These are phyloP conservation scores for Vanessa cardui DNA, from an alignment of 2,888 invertebrate species.

Conservation along the genomic window DNA sequence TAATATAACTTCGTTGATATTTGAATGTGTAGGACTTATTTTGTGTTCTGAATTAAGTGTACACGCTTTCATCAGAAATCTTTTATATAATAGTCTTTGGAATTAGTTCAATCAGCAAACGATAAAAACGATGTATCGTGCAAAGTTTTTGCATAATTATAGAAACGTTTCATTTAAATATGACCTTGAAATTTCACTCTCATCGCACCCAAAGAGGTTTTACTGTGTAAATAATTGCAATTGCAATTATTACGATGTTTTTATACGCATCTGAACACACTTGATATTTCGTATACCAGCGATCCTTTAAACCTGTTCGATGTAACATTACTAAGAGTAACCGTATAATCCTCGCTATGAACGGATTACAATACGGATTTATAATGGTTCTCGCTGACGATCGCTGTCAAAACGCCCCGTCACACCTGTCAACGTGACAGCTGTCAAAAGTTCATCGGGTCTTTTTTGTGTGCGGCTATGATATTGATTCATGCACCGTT, in stretches of 20 bases:
- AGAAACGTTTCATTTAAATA: too few relatives aligned
- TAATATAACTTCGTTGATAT: slow-evolving; percentile 4
- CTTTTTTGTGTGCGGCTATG: slow-evolving; percentile 39
- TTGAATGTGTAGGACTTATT: slow-evolving; percentile 23
- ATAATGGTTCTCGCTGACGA: slow-evolving; percentile 49
- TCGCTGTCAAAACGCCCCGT: slow-evolving; percentile 54
- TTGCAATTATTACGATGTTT: not conserved
- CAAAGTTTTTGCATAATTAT: not conserved
- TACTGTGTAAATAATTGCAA: too few relatives aligned
- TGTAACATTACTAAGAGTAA: not conserved
- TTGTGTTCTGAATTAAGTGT: slow-evolving; percentile 14
- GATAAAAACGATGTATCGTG: not conserved
- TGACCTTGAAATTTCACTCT: too few relatives aligned
- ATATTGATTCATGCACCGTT: slow-evolving; percentile 31
- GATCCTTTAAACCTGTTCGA: not conserved
- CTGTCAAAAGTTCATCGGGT: slow-evolving; percentile 52
- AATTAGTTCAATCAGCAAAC: not conserved
- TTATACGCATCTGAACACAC: not conserved
- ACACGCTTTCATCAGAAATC: not conserved
- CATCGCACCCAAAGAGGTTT: too few relatives aligned
- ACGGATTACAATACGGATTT: slow-evolving; percentile 15
- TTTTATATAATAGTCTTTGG: not conserved
- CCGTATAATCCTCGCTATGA: slow-evolving; percentile 1
- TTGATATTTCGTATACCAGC: not conserved
- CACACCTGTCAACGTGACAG: slow-evolving; percentile 62